Base-by-base conservation (phyloP, 1,140 invertebrate species). In the Lepidurus apus region DNA sequence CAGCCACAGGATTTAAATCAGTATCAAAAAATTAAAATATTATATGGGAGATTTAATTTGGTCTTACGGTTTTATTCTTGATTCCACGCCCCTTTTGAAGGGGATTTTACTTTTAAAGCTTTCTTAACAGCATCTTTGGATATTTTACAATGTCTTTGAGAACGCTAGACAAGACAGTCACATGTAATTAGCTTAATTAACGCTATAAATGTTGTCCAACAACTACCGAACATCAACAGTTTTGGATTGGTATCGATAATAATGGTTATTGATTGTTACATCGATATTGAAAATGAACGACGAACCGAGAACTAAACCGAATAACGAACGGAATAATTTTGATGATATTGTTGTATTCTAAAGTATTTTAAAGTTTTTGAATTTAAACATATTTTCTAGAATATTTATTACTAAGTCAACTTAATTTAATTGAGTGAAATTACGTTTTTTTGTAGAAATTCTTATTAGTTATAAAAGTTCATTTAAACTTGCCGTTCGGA, bases 221-320 rank as follows among this genome's bases (percentile, higher is more conserved):
- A 65, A 21, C 53, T 65, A 65, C 8, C 53, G 53, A 65, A 65
- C 21, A 65, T 65, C 53, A 65, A 65, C 53, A 65, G 21, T 65
- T 65, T 65, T 7, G 53, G 53, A 1, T 65, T 65, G 21, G 13
- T 65, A 65, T 65, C 53, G 53, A 65, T 65, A 65, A 1, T 17
- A 11, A 1, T 13, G 8, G 17, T n/a, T 65, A 13, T 65, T 65
- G 53, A 65, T 17, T 65, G 53, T 65, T n/a, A 21, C 17, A n/a
- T n/a, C 53, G 53, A 65, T 65, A 65, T 65, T 9, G 1, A 65
- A 8, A 4, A n/a, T 21, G 53, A 17, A 21, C 53, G n/a, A 21
- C 53, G 53, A 65, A 65, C 13, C 13, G 53, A 7, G 1, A 17
- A 7, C 21, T 34, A 3, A 4, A 34, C 34, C 34, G 34, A 34